These are phyloP conservation scores for Ianthella basta DNA, from an alignment of 37 sponge, comb jelly and placozoan genomes.

Conservation along the genomic window DNA sequence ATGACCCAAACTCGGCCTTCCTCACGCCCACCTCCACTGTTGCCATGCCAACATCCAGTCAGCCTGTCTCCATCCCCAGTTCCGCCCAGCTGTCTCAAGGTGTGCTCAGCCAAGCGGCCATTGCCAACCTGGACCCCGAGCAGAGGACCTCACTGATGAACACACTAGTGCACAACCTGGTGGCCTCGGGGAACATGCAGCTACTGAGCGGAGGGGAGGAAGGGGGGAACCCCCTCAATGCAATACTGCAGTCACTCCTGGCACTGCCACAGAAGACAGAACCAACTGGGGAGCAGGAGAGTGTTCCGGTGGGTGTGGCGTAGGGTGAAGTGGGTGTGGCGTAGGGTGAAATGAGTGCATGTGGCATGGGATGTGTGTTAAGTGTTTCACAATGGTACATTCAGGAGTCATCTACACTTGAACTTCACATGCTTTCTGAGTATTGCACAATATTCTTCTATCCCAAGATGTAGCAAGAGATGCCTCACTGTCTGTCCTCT, in stretches of 20 bases:
- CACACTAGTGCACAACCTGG: neutral
- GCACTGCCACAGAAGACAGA: too few relatives aligned
- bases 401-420: too few relatives aligned
- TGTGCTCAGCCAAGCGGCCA: neutral
- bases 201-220: neutral
- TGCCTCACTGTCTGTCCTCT: too few relatives aligned
- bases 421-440: too few relatives aligned
- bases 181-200: conserved; percentile 10
- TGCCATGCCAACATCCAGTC: neutral
- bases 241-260: neutral
- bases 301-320: too few relatives aligned
- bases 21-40: neutral
- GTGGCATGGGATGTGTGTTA: too few relatives aligned
- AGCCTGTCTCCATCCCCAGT: neutral
- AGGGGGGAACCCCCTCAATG: neutral
- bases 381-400: too few relatives aligned
- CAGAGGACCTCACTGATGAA: neutral
- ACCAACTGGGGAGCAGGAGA: too few relatives aligned
- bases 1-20: neutral
- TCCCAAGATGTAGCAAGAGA: too few relatives aligned
- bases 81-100: neutral
- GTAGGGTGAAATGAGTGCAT: too few relatives aligned
- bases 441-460: too few relatives aligned
- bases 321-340: too few relatives aligned
- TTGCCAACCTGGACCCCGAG: neutral